Conservation (phyloP, 2,797 vertebrate genomes). For the Sebastes paucispinis region DNA sequence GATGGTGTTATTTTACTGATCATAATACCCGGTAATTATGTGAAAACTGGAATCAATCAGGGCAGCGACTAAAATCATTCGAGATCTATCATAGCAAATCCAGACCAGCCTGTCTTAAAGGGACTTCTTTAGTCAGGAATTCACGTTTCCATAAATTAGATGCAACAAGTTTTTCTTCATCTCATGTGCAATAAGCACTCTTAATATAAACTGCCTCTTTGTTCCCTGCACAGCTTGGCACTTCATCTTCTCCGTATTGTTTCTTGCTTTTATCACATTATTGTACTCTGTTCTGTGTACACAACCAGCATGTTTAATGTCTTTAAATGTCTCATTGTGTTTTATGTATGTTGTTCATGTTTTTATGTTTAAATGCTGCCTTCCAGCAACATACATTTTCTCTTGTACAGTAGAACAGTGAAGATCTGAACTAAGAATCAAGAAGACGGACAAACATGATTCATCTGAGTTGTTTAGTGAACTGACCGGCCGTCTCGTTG, state of each 20-base stretch:
- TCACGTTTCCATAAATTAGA: not conserved
- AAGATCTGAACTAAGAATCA: not conserved
- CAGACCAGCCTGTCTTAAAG: not conserved
- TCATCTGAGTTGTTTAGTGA: not conserved
- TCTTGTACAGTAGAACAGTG: not conserved
- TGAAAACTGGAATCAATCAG: not conserved
- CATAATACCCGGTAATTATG: not conserved
- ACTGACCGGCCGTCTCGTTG: conserved; percentile 52
- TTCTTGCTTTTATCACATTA: not conserved
- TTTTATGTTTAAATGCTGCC: not conserved
- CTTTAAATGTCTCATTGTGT: not conserved
- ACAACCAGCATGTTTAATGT: not conserved
- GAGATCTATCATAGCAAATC: not conserved
- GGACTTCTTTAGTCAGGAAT: not conserved
- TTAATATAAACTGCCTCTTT: not conserved
- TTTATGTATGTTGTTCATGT: not conserved
- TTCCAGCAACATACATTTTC: not conserved
- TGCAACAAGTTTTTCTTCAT: not conserved
- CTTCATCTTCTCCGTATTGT: not conserved
- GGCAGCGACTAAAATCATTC: not conserved
- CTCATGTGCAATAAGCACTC: not conserved
- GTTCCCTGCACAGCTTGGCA: not conserved
- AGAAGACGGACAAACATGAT: not conserved
- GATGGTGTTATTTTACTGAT: not conserved
- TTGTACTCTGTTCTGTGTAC: not conserved